These are phyloP conservation scores for Alectura lathami DNA, from an alignment of 2,113 vertebrate genomes.

Conservation along the genomic window DNA sequence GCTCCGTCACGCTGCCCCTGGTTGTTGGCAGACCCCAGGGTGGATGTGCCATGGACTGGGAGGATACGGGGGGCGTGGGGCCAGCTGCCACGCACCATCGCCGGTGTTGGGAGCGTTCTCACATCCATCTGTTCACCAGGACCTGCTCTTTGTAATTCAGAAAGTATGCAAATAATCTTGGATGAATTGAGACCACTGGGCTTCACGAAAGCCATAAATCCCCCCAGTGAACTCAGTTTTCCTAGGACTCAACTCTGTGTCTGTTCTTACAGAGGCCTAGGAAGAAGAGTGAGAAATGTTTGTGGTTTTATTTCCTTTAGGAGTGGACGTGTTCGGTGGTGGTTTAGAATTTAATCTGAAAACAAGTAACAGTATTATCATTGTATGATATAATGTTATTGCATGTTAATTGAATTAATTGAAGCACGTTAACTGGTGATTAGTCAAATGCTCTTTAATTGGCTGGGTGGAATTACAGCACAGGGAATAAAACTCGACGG, in stretches of 20 bases:
- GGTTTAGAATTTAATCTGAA: background rate
- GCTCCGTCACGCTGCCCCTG: no score
- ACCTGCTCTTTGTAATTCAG: accelerated
- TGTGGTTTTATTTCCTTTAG: background rate
- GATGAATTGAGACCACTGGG: background rate
- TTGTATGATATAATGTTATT: background rate
- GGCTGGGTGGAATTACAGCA: accelerated
- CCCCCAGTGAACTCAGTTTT: background rate
- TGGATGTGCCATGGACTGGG: no score
- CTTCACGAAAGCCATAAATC: accelerated
- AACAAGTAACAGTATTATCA: background rate
- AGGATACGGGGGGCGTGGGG: no score
- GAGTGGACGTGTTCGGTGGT: background rate
- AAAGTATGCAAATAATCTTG: background rate
- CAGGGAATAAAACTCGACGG: background rate
- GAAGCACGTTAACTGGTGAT: background rate
- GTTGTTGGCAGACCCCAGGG: no score
- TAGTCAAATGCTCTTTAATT: background rate
- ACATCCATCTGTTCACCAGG: no score
- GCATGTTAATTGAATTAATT: background rate
- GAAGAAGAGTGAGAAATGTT: background rate
- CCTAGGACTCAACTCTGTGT: background rate
- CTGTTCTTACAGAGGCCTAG: accelerated
- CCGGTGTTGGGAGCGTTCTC: no score
- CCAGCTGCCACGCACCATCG: no score